Evolutionary conservation across 2,888 invertebrate genomes (phyloP), one percentile per base, ranked within the genome.

Genomic region (Tryphoninae sp.): DNA sequence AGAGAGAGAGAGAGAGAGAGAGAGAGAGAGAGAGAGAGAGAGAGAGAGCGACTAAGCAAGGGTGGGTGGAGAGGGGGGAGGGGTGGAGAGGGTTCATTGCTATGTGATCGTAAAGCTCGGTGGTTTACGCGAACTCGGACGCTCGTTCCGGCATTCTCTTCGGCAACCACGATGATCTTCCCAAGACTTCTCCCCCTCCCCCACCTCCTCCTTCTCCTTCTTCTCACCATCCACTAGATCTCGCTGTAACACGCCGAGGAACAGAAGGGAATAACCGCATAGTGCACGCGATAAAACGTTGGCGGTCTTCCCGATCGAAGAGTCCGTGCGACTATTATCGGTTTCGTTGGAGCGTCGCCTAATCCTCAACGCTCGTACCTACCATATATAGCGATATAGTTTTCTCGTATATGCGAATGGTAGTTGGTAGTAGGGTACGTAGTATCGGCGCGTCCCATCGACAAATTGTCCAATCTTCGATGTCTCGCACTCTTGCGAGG

Each of bases 31-130:
- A 23, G 42, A 40, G 19, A 22, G 51, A 51, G 40, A 69, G 49
- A 53, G 61, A 33, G 22, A 16, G 76, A 11, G 40, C 11, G 33
- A 13, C 3, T 6, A 33, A 33, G 33, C 33, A 6, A 7, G 33
- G 33, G 33, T 33, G 4, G 58, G 19, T 19, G 19, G 19, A 19
- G 19, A 19, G 19, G 19, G 19, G 19, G 19, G 19, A 1, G 19
- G 33, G 33, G 33, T 1, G 3, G 58, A 19, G 68, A 1, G 1
- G 51, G n/a, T 23, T 62, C 73, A 77, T 76, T 53, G 64, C 74
- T 49, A 64, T 69, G 80, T 80, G 81, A 84, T 83, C 77, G 82
- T 81, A 84, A 82, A 84, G 79, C 78, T 81, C 79, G 78, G 80
- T 81, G 81, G 74, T 84, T 84, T 82, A 78, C 82, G 81, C 68